Conservation (phyloP, 2,797 vertebrate genomes). For the Staurois parvus region DNA sequence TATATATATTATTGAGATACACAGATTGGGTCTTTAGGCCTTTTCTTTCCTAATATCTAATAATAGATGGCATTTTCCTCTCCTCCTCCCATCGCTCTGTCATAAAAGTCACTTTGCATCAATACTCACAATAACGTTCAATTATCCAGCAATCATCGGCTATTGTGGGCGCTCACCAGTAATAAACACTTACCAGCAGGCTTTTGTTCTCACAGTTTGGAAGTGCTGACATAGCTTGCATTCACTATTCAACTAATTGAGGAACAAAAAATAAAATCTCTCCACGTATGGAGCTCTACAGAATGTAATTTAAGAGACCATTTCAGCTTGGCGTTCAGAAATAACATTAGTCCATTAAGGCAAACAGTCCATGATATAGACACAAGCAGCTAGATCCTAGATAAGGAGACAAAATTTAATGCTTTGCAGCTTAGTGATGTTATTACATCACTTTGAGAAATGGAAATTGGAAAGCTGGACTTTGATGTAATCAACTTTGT, state of each 20-base stretch:
- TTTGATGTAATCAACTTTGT: too few relatives aligned
- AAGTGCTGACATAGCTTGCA: background rate
- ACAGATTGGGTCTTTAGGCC: background rate
- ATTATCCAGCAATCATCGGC: constrained; percentile 32
- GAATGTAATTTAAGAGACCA: background rate
- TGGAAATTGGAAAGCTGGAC: too few relatives aligned
- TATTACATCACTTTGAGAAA: too few relatives aligned
- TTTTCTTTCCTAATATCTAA: constrained; percentile 12
- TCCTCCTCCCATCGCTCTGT: background rate
- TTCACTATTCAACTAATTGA: constrained; percentile 1
- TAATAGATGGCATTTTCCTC: constrained; percentile 13
- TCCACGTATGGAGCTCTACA: background rate
- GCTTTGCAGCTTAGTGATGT: too few relatives aligned
- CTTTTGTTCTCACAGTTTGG: background rate
- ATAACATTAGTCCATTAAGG: background rate
- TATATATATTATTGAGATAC: background rate
- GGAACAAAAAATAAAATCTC: background rate
- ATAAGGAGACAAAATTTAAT: too few relatives aligned
- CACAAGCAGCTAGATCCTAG: too few relatives aligned
- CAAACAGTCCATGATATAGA: too few relatives aligned
- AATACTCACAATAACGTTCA: constrained; percentile 10
- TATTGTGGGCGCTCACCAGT: background rate
- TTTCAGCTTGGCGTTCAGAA: background rate
- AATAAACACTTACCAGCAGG: constrained; percentile 6
- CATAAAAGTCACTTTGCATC: constrained; percentile 4